phyloP scores from a whole-genome alignment of 2,797 vertebrate species.

The Crenuchus spilurus region DNA sequence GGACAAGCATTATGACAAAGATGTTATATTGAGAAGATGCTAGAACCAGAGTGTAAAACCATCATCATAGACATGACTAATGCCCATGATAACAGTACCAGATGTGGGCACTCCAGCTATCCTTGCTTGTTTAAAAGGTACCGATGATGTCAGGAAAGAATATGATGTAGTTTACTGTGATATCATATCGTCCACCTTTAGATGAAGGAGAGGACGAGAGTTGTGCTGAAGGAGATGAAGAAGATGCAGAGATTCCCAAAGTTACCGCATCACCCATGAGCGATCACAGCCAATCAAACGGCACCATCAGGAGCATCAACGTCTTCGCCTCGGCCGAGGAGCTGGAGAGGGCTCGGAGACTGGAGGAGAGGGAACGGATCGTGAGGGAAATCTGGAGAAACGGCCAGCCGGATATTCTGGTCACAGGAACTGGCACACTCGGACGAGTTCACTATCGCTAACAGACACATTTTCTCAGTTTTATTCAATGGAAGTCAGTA shows the following conservation, averaged over 20 bases:
- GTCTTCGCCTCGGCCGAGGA: slow-evolving; percentile 87
- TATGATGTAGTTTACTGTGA: too few species aligned
- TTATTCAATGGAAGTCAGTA: too few species aligned
- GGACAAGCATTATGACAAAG: not conserved
- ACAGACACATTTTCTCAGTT: too few species aligned
- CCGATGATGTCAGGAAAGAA: too few species aligned
- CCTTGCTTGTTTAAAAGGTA: too few species aligned
- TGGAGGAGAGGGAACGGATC: slow-evolving; percentile 89
- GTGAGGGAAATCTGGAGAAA: slow-evolving; percentile 95
- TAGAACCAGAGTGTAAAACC: too few species aligned
- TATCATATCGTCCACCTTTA: not conserved
- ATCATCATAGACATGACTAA: too few species aligned
- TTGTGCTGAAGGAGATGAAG: slow-evolving; percentile 71
- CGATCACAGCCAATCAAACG: slow-evolving; percentile 61
- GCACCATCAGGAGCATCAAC: slow-evolving; percentile 79
- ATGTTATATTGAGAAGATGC: too few species aligned
- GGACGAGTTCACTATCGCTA: slow-evolving; percentile 79
- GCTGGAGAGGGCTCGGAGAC: slow-evolving; percentile 85
- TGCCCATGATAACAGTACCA: too few species aligned
- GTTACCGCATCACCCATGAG: slow-evolving; percentile 60
- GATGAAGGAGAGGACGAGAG: slow-evolving; percentile 74
- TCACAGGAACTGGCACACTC: slow-evolving; percentile 82
- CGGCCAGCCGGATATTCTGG: slow-evolving; percentile 88
- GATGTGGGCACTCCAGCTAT: too few species aligned
- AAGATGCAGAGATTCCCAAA: slow-evolving; percentile 74